A percentile compares a stretch with the other conserved stretches of the same genome.
Evolutionary conservation across 2,888 invertebrate species (phyloP).

Genomic region (Acronicta alni): DNA sequence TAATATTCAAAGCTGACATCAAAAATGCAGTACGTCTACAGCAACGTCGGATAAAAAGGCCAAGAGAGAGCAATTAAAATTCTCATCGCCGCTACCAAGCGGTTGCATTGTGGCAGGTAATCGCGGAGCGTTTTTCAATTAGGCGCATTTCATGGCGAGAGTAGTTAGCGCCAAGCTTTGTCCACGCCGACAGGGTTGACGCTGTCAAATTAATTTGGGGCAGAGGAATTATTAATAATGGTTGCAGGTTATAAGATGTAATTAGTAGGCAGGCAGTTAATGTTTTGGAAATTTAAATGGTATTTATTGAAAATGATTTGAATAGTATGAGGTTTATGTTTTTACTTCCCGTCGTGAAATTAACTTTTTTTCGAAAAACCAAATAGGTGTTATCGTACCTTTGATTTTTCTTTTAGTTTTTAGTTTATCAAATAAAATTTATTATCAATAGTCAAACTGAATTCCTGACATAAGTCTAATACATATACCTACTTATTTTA

Average conservation of each 20-base stretch:
- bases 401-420: too few species aligned
- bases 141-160: constrained; percentile 64
- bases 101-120: constrained; percentile 60
- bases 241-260: constrained; percentile 45
- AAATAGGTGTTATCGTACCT: too few species aligned
- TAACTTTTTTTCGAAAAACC: too few species aligned
- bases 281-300: constrained; percentile 7
- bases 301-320: constrained; percentile 14
- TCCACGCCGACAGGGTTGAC: constrained; percentile 61
- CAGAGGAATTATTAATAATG: constrained; percentile 48
- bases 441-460: too few species aligned
- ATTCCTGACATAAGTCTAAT: too few species aligned
- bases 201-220: constrained; percentile 45
- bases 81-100: constrained; percentile 60
- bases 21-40: constrained; percentile 23
- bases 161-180: constrained; percentile 64
- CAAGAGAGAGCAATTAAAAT: constrained; percentile 67
- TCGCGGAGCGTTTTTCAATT: constrained; percentile 68
- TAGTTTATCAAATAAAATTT: too few species aligned
- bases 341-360: neutral
- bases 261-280: constrained; percentile 32
- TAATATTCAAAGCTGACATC: constrained; percentile 25
- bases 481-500: too few species aligned
- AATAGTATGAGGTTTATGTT: neutral
- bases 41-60: constrained; percentile 43